phyloP scores from a whole-genome alignment of 2,888 invertebrate species.

The Morinoia aosen region DNA sequence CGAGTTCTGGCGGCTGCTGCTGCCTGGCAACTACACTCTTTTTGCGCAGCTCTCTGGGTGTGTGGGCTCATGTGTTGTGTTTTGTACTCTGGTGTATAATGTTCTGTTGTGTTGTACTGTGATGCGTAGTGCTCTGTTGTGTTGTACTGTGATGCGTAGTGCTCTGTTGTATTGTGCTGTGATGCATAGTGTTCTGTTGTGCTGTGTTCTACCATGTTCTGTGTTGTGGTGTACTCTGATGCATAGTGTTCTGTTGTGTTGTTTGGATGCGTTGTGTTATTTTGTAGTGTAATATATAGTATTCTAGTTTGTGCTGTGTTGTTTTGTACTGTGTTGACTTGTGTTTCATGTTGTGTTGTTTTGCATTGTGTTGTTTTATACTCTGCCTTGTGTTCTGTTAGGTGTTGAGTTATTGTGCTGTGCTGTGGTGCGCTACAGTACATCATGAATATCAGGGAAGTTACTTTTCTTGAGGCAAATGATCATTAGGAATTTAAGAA shows the following conservation, averaged over 20 bases:
- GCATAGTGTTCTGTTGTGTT: neutral
- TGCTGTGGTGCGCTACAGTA: neutral
- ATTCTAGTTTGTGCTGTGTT: neutral
- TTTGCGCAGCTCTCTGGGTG: slow-evolving; percentile 83
- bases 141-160: neutral
- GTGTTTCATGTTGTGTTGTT: neutral
- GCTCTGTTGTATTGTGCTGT: neutral
- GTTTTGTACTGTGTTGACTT: neutral
- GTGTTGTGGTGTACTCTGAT: neutral
- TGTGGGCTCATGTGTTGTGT: slow-evolving; percentile 17
- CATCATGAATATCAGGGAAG: no score
- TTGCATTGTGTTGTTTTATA: neutral
- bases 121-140: neutral
- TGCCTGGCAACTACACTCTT: slow-evolving; percentile 88
- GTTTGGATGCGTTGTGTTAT: neutral
- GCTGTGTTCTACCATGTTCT: neutral
- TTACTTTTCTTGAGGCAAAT: no score
- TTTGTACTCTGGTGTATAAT: no score
- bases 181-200: neutral
- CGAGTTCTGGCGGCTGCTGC: slow-evolving; percentile 93
- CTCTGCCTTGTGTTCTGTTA: neutral
- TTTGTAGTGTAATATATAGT: neutral
- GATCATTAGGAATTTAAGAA: no score
- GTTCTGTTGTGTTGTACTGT: slow-evolving; percentile 9
- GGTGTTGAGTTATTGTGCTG: no score